These are phyloP conservation scores for Scolopax bukidnonensis DNA, from an alignment of 2,797 vertebrate species.

Conservation along the genomic window DNA sequence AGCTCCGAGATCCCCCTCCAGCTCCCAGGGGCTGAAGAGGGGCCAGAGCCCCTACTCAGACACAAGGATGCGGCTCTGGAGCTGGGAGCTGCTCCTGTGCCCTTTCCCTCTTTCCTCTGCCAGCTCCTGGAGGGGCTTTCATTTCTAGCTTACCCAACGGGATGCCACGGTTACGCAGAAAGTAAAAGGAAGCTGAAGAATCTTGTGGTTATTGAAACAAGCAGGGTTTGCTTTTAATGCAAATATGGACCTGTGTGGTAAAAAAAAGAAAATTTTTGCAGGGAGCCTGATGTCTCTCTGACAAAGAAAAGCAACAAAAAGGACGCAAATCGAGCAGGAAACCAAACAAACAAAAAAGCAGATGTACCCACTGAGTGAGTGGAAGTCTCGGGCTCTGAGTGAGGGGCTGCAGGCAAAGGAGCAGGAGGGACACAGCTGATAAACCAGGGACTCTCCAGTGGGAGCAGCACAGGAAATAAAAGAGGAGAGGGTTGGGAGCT, in stretches of 20 bases:
- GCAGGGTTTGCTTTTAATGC: neutral
- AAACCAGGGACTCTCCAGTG: neutral
- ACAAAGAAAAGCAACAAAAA: neutral
- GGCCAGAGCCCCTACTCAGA: neutral
- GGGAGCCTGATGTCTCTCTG: neutral
- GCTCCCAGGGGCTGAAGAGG: neutral
- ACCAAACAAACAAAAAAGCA: neutral
- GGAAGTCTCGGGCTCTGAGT: neutral
- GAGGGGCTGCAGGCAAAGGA: neutral
- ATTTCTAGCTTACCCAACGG: rapidly evolving
- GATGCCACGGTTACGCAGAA: rapidly evolving
- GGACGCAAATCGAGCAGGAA: neutral
- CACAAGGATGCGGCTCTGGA: rapidly evolving
- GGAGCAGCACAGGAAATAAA: neutral
- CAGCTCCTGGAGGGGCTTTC: neutral
- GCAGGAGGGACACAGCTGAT: neutral
- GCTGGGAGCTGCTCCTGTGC: neutral
- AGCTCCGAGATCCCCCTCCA: neutral
- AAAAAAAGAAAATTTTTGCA: neutral
- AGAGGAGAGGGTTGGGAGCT: neutral
- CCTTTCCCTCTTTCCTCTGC: neutral
- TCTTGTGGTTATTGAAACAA: neutral
- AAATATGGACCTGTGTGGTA: neutral
- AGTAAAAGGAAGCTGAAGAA: neutral
- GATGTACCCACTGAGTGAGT: neutral